These are phyloP conservation scores for Caenorhabditis drosophilae DNA, from an alignment of 2,888 invertebrate genomes.

Conservation along the genomic window DNA sequence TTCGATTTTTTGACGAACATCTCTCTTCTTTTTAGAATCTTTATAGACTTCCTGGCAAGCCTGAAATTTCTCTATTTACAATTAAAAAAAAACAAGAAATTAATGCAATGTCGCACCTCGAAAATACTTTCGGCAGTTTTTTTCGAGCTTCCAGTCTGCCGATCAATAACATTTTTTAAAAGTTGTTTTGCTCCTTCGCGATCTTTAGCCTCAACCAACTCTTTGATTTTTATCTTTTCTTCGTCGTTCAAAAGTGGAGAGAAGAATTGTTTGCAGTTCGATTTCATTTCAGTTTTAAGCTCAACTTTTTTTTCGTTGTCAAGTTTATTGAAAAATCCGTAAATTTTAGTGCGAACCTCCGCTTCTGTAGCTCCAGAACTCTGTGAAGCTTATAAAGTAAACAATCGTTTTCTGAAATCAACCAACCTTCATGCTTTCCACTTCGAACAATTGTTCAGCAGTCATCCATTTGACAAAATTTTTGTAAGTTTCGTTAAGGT, in stretches of 20 bases:
- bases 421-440: too few relatives aligned
- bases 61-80: too few relatives aligned
- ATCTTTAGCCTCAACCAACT: constrained; percentile 7
- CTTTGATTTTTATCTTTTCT: constrained; percentile 29
- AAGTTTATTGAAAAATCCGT: constrained; percentile 45
- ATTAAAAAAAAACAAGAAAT: too few relatives aligned
- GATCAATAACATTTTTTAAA: constrained; percentile 26
- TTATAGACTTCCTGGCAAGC: too few relatives aligned
- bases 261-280: constrained; percentile 43
- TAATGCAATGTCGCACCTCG: constrained; percentile 11
- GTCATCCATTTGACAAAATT: constrained; percentile 30
- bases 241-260: constrained; percentile 25
- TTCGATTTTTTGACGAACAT: constrained; percentile 16
- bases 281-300: constrained; percentile 41
- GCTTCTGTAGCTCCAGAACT: constrained; percentile 32
- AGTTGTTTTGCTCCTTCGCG: constrained; percentile 19
- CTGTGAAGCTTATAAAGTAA: constrained; percentile 31
- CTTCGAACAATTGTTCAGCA: constrained; percentile 23
- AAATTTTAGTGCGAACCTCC: constrained; percentile 48
- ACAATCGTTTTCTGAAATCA: constrained; percentile 24
- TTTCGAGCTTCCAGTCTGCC: constrained; percentile 37
- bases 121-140: constrained; percentile 34
- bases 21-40: constrained; percentile 16
- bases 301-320: constrained; percentile 26
- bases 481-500: constrained; percentile 10